Percentiles rank a stretch among this genome's conserved stretches.
Conservation (phyloP, 2,797 vertebrate species). For the Capromys pilorides region DNA sequence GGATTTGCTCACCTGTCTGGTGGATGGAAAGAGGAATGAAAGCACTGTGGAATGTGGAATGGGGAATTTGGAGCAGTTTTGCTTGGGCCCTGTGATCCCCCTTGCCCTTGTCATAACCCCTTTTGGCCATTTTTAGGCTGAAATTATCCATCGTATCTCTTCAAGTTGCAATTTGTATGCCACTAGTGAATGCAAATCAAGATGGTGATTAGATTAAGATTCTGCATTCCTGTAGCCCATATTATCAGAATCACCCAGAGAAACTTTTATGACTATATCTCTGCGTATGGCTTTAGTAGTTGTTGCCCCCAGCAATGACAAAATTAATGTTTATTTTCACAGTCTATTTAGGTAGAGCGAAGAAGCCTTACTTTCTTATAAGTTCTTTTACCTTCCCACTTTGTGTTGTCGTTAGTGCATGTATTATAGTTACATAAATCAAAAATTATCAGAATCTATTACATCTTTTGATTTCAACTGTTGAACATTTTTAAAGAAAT, state of each 20-base stretch:
- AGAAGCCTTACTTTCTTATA: background rate
- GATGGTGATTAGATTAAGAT: background rate
- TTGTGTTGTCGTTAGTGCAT: background rate
- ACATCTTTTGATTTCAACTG: background rate
- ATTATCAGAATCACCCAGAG: background rate
- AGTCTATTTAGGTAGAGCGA: background rate
- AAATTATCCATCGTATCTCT: background rate
- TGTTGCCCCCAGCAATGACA: background rate
- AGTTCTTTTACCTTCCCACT: background rate
- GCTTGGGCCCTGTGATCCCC: no score
- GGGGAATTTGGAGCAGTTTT: background rate
- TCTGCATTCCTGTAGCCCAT: background rate
- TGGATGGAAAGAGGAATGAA: background rate
- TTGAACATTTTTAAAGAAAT: conserved; percentile 37
- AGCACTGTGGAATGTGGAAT: background rate
- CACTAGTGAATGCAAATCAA: background rate
- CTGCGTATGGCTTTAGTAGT: background rate
- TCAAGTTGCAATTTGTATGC: background rate
- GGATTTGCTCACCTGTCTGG: background rate
- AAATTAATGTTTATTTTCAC: background rate
- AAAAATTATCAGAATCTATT: background rate
- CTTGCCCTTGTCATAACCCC: background rate
- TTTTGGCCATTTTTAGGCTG: background rate
- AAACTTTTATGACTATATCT: background rate
- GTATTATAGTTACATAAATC: background rate